These are phyloP conservation scores for Pseudorectes ferrugineus DNA, from an alignment of 2,113 vertebrate genomes.

Conservation along the genomic window DNA sequence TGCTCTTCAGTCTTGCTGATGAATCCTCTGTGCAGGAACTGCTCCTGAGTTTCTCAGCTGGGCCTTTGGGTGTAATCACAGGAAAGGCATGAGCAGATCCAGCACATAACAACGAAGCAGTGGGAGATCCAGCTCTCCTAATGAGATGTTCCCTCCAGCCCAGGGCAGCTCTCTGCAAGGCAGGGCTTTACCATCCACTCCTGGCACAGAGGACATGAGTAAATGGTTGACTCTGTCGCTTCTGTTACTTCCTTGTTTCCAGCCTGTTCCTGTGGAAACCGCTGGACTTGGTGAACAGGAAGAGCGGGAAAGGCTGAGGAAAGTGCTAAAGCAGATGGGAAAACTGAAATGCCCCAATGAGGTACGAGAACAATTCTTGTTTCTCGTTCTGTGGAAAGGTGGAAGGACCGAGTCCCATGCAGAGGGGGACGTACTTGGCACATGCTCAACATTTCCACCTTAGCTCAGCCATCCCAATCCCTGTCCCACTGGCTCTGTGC, in stretches of 20 bases:
- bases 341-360: constrained; percentile 93
- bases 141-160: not conserved
- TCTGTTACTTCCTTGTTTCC: constrained; percentile 56
- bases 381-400: not conserved
- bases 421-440: not conserved
- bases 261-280: constrained; percentile 82
- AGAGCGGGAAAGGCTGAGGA: constrained; percentile 88
- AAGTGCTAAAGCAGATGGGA: constrained; percentile 96
- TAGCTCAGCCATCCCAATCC: not conserved
- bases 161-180: not conserved
- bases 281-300: constrained; percentile 81
- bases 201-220: constrained; percentile 6
- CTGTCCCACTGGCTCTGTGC: not conserved
- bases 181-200: not conserved
- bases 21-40: not conserved
- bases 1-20: not conserved
- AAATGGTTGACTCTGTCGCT: constrained; percentile 12
- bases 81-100: not conserved
- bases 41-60: not conserved
- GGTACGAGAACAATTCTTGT: constrained; percentile 70
- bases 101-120: fast-evolving
- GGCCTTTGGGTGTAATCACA: not conserved
- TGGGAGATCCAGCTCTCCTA: not conserved
- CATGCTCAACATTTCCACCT: fast-evolving
- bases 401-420: not conserved